Evolutionary conservation across 2,888 invertebrate species (phyloP).

Genomic region (Yponomeuta evonymella): DNA sequence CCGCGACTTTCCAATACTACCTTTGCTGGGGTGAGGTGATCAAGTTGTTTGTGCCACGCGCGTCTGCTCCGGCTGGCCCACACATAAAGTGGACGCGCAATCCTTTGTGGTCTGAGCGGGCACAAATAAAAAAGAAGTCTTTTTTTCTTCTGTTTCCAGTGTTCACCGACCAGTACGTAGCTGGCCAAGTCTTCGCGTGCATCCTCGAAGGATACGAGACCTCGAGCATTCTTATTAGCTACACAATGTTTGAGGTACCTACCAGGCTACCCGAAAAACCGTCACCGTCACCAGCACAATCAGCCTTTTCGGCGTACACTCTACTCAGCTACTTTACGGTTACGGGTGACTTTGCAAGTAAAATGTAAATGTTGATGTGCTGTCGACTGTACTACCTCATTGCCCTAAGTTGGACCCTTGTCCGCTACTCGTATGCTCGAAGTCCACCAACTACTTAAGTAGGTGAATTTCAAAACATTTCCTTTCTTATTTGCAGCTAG

Average conservation of each 20-base stretch:
- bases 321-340: background rate
- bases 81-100: too few relatives aligned
- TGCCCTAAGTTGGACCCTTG: background rate
- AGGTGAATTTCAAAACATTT: background rate
- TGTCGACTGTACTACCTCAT: background rate
- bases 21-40: too few relatives aligned
- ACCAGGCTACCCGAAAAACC: too few relatives aligned
- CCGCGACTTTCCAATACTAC: too few relatives aligned
- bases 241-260: conserved; percentile 28
- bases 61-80: too few relatives aligned
- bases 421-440: background rate
- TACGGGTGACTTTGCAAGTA: too few relatives aligned
- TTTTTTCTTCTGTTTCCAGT: conserved; percentile 19
- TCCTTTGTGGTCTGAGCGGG: too few relatives aligned
- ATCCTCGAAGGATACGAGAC: conserved; percentile 38
- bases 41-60: too few relatives aligned
- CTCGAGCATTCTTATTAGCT: conserved; percentile 29
- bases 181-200: conserved; percentile 31
- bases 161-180: conserved; percentile 30
- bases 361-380: too few relatives aligned
- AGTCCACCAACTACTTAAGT: background rate
- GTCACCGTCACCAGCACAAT: too few relatives aligned
- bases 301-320: background rate
- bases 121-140: too few relatives aligned
- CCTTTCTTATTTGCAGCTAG: conserved; percentile 25